These are phyloP conservation scores for Sciurus carolinensis DNA, from an alignment of 2,797 vertebrate genomes.

Conservation along the genomic window DNA sequence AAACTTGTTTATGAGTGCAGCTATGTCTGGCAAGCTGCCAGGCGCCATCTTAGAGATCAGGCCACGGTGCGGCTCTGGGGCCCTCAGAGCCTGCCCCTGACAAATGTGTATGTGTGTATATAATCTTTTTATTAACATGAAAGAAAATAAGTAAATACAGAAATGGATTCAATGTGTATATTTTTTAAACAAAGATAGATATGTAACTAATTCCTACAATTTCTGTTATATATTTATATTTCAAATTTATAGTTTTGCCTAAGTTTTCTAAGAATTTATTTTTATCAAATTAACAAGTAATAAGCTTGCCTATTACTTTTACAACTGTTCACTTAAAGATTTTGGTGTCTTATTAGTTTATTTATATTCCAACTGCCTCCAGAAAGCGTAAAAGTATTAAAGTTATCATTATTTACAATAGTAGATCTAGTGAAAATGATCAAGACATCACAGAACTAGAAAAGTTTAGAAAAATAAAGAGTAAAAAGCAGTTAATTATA, in stretches of 20 bases:
- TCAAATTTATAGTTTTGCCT: background rate
- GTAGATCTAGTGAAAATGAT: background rate
- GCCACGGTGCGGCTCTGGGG: no score
- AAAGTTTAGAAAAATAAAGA: background rate
- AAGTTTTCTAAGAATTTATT: background rate
- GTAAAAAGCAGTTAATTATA: background rate
- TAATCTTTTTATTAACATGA: background rate
- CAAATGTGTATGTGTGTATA: background rate
- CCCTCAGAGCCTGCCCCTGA: no score
- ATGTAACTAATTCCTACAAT: background rate
- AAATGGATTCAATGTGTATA: background rate
- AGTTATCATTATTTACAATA: background rate
- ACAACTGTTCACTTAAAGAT: background rate
- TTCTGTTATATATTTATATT: background rate
- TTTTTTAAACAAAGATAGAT: background rate
- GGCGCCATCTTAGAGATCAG: no score
- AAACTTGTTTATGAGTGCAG: no score
- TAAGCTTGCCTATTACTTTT: background rate
- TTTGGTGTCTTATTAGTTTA: background rate
- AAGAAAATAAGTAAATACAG: background rate
- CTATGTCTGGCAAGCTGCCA: no score
- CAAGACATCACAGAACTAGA: background rate
- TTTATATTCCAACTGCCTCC: background rate
- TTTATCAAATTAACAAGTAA: background rate
- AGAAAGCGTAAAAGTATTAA: background rate